A percentile compares a stretch with the other conserved stretches of the same genome.
phyloP scores from a whole-genome alignment of 2,113 vertebrate species.

The Prolemur simus region DNA sequence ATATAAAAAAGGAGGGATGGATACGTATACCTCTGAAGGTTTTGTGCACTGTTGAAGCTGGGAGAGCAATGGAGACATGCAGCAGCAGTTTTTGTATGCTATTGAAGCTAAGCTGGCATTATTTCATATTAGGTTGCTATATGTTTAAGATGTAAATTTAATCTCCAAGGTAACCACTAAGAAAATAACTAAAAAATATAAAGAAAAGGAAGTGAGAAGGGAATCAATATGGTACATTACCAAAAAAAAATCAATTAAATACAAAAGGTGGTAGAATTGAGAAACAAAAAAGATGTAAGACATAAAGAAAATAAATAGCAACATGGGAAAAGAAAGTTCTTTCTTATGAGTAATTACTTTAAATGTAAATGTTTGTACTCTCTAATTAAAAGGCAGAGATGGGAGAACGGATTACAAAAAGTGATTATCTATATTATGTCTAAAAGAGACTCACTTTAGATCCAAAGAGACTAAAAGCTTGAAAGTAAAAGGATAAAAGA shows the following conservation, averaged over 20 bases:
- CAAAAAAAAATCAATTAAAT: neutral
- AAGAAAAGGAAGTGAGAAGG: neutral
- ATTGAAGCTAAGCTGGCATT: neutral
- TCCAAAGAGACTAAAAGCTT: neutral
- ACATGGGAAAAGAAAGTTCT: neutral
- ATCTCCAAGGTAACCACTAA: neutral
- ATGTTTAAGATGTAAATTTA: neutral
- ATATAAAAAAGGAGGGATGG: neutral
- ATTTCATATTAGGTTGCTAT: neutral
- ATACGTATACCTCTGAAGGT: neutral
- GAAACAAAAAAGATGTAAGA: neutral
- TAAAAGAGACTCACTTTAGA: neutral
- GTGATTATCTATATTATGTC: neutral
- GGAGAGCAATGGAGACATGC: neutral
- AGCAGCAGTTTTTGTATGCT: neutral
- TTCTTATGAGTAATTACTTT: neutral
- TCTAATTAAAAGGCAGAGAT: neutral
- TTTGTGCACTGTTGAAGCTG: neutral
- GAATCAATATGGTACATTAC: neutral
- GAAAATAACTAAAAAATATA: neutral
- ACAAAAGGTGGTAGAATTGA: neutral
- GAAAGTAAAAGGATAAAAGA: neutral
- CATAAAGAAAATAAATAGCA: neutral
- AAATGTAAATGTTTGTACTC: neutral
- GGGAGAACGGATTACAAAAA: neutral